Conservation (phyloP, 64 coral and sea anemone species). For the Montipora sp. region DNA sequence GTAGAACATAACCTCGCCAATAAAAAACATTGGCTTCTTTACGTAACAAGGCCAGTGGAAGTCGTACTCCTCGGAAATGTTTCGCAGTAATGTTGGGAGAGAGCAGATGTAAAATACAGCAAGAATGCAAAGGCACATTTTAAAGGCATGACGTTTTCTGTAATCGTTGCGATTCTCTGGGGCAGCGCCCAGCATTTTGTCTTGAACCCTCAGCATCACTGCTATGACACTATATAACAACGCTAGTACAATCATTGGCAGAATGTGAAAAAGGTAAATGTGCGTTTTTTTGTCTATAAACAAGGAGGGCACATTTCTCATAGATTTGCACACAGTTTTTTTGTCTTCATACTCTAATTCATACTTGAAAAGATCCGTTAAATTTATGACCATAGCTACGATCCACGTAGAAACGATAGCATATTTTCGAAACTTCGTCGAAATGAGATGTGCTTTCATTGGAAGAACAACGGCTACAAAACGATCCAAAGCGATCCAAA, state of each 20-base stretch:
- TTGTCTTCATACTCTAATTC: not conserved
- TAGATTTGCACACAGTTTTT: not conserved
- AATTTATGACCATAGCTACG: not conserved
- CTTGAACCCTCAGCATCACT: not conserved
- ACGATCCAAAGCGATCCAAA: conserved; percentile 45
- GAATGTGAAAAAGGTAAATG: not conserved
- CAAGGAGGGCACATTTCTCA: not conserved
- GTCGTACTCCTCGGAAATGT: not conserved
- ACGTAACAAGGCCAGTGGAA: not conserved
- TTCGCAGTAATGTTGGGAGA: not conserved
- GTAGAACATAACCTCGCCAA: not conserved
- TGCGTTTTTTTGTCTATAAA: not conserved
- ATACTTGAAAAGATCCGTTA: conserved; percentile 10
- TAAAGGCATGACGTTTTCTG: not conserved
- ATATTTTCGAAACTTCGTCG: not conserved
- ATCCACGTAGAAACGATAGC: conserved; percentile 6
- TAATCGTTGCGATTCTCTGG: not conserved
- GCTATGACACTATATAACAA: not conserved
- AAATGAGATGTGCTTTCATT: not conserved
- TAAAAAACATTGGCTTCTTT: not conserved
- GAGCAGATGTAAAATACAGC: not conserved
- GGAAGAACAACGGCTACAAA: conserved; percentile 54
- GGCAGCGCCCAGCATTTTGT: not conserved
- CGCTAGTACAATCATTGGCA: not conserved
- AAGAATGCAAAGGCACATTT: not conserved